phyloP scores from a whole-genome alignment of 2,888 invertebrate species.

The Willowsia nigromaculata region DNA sequence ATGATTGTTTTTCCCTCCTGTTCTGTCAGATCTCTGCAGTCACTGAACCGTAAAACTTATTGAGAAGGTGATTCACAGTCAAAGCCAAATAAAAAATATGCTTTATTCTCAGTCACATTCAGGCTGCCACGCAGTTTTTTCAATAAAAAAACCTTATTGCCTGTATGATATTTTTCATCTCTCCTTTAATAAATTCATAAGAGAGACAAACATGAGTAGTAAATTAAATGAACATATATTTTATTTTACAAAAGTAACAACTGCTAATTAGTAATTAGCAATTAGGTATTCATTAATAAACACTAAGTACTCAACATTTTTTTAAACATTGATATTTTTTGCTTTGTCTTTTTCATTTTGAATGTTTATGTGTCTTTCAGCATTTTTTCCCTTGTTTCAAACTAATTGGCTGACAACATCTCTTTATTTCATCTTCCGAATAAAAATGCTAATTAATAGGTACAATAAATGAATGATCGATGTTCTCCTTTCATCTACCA shows the following conservation, averaged over 20 bases:
- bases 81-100: background rate
- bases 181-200: background rate
- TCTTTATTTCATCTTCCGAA: conserved; percentile 33
- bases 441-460: conserved; percentile 33
- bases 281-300: conserved; percentile 15
- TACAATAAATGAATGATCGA: background rate
- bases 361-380: background rate
- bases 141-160: background rate
- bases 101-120: too few relatives aligned
- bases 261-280: conserved; percentile 37
- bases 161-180: background rate
- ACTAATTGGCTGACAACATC: conserved; percentile 30
- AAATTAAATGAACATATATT: background rate
- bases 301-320: background rate
- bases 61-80: background rate
- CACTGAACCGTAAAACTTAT: conserved; percentile 24
- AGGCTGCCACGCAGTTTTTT: background rate
- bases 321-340: background rate
- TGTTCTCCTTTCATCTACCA: background rate
- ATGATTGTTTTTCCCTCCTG: background rate
- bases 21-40: background rate
- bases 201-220: background rate
- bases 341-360: background rate
- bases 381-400: background rate
- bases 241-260: background rate